Evolutionary conservation across 1,140 invertebrate genomes (phyloP).

Genomic region (Branchinecta lynchi): DNA sequence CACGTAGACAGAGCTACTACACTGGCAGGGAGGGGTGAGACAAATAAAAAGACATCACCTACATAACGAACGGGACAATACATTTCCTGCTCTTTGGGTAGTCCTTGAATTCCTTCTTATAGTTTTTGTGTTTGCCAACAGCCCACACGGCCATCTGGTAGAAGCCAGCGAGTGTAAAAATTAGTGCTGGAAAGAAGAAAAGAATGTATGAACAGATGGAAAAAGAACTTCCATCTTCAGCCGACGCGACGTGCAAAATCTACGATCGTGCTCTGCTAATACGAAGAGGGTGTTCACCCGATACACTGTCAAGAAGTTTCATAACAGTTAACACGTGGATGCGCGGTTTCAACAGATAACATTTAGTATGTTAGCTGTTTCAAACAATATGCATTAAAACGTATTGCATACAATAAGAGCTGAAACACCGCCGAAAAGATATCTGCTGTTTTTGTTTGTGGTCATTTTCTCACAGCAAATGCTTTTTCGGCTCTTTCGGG

Average conservation of each 20-base stretch:
- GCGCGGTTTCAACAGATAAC: no score
- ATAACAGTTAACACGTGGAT: no score
- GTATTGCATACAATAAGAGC: no score
- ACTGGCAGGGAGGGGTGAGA: slow-evolving; percentile 17
- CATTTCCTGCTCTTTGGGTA: slow-evolving; percentile 82
- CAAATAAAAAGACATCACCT: slow-evolving; percentile 31
- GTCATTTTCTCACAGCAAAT: no score
- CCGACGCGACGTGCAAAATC: neutral
- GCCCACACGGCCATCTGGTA: slow-evolving; percentile 98
- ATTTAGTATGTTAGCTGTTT: no score
- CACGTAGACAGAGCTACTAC: slow-evolving; percentile 23
- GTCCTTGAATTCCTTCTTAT: slow-evolving; percentile 90
- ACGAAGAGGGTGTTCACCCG: neutral
- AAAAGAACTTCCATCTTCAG: no score
- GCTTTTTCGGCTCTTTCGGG: no score
- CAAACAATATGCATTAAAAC: no score
- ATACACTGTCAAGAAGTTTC: no score
- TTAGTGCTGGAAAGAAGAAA: slow-evolving; percentile 47
- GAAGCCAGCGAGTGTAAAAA: slow-evolving; percentile 82
- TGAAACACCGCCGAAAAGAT: no score
- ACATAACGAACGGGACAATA: slow-evolving; percentile 87
- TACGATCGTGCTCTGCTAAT: neutral
- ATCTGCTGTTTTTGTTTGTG: no score
- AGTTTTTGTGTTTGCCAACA: slow-evolving; percentile 80
- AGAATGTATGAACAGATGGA: no score